Evolutionary conservation across 2,113 vertebrate species (phyloP).

Genomic region (Dromiciops gliroides): DNA sequence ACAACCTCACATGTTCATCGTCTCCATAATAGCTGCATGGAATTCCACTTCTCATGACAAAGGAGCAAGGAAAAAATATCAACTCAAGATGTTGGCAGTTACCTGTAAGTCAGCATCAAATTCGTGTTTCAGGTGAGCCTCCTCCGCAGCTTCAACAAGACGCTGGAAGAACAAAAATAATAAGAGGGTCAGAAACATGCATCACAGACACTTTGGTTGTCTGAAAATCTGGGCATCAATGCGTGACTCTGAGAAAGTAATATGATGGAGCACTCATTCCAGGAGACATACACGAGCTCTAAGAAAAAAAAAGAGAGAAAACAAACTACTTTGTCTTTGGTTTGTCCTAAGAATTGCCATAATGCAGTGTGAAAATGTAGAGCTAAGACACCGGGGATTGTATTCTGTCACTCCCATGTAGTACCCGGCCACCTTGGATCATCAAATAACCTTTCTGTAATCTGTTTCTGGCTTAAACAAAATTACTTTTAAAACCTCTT

Average conservation of each 20-base stretch:
- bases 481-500: neutral
- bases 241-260: neutral
- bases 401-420: neutral
- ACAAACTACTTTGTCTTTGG: neutral
- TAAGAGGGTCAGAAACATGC: neutral
- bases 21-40: neutral
- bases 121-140: slow-evolving; percentile 96
- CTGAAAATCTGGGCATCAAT: neutral
- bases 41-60: neutral
- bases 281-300: neutral
- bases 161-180: slow-evolving; percentile 83
- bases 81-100: slow-evolving; percentile 21
- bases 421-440: neutral
- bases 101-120: slow-evolving; percentile 96
- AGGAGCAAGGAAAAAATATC: neutral
- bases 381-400: neutral
- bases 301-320: no score
- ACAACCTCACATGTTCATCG: neutral
- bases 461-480: neutral
- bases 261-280: neutral
- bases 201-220: neutral
- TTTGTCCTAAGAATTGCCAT: neutral
- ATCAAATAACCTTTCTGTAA: neutral
- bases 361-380: neutral
- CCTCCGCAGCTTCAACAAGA: slow-evolving; percentile 97